phyloP scores from a whole-genome alignment of 2,113 vertebrate genomes.

The Indicator indicator region DNA sequence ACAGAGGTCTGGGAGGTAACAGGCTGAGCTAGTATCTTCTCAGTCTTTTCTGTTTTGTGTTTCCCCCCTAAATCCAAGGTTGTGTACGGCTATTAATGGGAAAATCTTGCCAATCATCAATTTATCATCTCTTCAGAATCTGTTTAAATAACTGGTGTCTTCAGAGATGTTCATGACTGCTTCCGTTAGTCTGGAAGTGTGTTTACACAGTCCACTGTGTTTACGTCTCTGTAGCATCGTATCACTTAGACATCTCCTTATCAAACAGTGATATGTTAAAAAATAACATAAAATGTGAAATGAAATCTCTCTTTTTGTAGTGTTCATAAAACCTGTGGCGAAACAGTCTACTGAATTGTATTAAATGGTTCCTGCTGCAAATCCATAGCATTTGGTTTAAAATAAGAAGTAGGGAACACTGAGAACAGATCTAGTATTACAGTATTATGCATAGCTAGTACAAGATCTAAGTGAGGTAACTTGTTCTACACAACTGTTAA shows the following conservation, averaged over 20 bases:
- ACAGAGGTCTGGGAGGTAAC: neutral
- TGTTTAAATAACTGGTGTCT: neutral
- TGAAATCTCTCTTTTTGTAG: neutral
- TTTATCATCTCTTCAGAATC: neutral
- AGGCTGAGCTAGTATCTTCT: neutral
- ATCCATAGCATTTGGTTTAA: neutral
- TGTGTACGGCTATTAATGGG: neutral
- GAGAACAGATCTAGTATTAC: neutral
- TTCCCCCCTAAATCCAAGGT: fast-evolving
- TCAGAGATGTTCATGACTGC: neutral
- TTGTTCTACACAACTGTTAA: neutral
- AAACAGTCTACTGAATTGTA: neutral
- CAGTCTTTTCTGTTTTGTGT: neutral
- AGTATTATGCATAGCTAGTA: neutral
- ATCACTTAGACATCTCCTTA: neutral
- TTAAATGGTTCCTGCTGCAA: neutral
- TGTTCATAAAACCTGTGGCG: neutral
- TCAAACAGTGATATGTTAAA: neutral
- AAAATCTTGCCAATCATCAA: fast-evolving
- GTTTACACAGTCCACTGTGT: neutral
- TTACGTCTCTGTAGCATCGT: neutral
- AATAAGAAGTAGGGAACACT: neutral
- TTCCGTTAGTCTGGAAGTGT: neutral
- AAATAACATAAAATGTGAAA: neutral
- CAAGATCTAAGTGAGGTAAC: neutral